Base-by-base conservation (phyloP, 2,888 invertebrate genomes). In the Aphelenchoides bicaudatus region DNA sequence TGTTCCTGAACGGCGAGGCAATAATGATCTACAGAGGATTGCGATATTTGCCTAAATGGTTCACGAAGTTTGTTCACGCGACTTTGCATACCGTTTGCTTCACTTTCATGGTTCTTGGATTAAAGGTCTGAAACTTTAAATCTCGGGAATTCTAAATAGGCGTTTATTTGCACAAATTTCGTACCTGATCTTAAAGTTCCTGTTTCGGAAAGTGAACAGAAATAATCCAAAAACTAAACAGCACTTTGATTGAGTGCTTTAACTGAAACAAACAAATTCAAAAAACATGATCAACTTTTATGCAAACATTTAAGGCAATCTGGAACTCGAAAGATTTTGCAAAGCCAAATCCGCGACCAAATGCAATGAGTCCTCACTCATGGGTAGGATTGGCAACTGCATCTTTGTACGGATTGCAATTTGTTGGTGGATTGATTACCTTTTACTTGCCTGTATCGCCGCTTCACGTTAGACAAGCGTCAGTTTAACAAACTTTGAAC, bases 1-100 rank as follows among this genome's bases (percentile, higher is more conserved):
- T 64, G 2, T 61, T 64, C 39, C 39, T 66, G 31, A 64, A 64
- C 38, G 64, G 64, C 46, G 65, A 64, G 37, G 64, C 64, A 2
- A 60, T 64, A 21, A 48, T 66, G 31, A 38, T 64, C 27, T 64
- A 64, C 39, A 50, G 64, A 28, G 64, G 64, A 28, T 30, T 56
- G 5, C 64, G 64, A 16, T 34, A 29, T 43, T 39, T 43, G 13
- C 28, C 49, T 13, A 64, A 64, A 29, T 28, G 31, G 8, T 27
- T 48, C 43, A 64, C 64, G 3, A 64, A 64, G 39, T 6, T 52
- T 3, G 48, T 50, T 6, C 64, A 64, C 48, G 59, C 27, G 23
- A 21, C 30, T 19, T 16, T 64, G 10, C 64, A 64, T 29, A 38
- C 46, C 30, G 25, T 34, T 25, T 46, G 43, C 6, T 25, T 61